Percentiles rank a stretch among this genome's conserved stretches.
phyloP scores from a whole-genome alignment of 2,797 vertebrate genomes.

The Cuniculus paca region DNA sequence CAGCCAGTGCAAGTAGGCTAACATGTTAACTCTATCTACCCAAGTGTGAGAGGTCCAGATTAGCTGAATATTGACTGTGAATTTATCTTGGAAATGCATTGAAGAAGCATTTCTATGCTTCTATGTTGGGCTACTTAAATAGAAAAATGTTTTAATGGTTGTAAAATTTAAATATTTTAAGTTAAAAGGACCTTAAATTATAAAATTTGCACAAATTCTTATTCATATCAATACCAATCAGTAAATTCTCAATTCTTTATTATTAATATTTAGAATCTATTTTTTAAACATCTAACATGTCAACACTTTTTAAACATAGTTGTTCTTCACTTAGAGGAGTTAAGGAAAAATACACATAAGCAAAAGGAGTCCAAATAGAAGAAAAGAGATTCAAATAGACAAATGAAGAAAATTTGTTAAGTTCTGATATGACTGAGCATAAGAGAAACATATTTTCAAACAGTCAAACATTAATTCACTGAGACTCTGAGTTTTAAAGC shows the following conservation, averaged over 20 bases:
- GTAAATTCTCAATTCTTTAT: neutral
- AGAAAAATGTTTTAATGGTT: neutral
- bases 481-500: slow-evolving; percentile 14
- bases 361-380: neutral
- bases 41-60: neutral
- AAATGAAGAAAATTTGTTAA: slow-evolving; percentile 25
- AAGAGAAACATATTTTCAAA: neutral
- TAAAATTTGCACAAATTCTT: neutral
- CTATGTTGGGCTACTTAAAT: neutral
- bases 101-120: neutral
- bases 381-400: neutral
- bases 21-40: neutral
- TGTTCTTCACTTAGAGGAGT: neutral
- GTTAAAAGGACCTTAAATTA: neutral
- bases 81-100: neutral
- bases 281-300: slow-evolving; percentile 48
- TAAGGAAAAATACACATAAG: neutral
- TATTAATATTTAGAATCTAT: neutral
- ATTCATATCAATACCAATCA: neutral
- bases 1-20: neutral
- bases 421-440: neutral
- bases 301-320: neutral
- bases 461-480: neutral
- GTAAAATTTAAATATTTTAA: neutral
- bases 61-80: neutral